Percentiles rank a stretch among this genome's conserved stretches.
These are phyloP conservation scores for Halictus ligatus DNA, from an alignment of 2,888 invertebrate genomes.

Conservation along the genomic window DNA sequence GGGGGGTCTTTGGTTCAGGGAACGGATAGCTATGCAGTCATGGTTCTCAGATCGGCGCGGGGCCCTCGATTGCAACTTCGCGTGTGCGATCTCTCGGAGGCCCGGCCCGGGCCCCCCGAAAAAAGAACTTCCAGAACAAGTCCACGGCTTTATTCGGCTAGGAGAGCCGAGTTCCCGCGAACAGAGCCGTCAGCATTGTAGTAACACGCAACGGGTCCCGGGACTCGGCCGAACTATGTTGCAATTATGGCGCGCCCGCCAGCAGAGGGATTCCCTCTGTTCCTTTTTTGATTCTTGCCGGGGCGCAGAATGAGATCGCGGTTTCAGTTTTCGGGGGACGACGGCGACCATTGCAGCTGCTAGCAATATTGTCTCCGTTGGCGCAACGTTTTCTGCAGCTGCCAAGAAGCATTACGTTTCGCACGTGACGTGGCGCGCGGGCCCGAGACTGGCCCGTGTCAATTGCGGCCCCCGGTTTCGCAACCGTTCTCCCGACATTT, in stretches of 20 bases:
- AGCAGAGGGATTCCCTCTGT: neutral
- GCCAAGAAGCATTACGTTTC: neutral
- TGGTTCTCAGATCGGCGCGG: conserved; percentile 18
- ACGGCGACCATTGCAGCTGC: conserved; percentile 2
- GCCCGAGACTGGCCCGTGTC: neutral
- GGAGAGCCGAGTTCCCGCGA: neutral
- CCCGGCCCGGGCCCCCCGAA: neutral
- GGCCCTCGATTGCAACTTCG: neutral
- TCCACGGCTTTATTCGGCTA: neutral
- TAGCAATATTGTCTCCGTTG: conserved; percentile 6
- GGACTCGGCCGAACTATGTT: neutral
- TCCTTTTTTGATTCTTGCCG: neutral
- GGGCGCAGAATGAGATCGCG: neutral
- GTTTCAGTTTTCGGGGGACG: neutral
- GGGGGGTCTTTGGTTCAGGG: neutral
- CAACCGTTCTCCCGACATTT: neutral
- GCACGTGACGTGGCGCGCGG: neutral
- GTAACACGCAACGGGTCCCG: neutral
- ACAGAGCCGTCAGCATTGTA: neutral
- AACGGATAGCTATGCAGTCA: conserved; percentile 42
- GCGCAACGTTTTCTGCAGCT: conserved; percentile 12
- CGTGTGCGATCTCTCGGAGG: conserved; percentile 2
- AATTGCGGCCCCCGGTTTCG: neutral
- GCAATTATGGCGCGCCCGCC: conserved; percentile 1
- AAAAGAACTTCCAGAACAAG: neutral